Evolutionary conservation across 2,888 invertebrate species (phyloP).

Genomic region (Eristalinus sepulchralis): DNA sequence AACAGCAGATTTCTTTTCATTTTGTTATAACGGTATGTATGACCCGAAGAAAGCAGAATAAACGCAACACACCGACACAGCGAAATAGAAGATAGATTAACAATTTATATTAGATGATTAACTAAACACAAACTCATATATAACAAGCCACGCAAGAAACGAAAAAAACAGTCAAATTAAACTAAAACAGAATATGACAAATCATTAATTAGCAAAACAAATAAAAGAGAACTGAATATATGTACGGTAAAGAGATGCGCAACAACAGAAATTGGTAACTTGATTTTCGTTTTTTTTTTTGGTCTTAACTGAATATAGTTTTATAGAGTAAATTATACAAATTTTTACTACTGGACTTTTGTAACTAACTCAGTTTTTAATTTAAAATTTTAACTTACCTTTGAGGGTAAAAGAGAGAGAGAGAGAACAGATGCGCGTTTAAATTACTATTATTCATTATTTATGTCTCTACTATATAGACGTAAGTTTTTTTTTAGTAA

Average conservation of each 20-base stretch:
- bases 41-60: constrained; percentile 49
- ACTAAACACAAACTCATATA: constrained; percentile 17
- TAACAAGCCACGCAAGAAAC: constrained; percentile 61
- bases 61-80: constrained; percentile 33
- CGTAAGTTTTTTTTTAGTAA: background rate
- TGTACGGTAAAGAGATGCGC: constrained; percentile 44
- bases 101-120: constrained; percentile 23
- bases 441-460: background rate
- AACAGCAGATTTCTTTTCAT: constrained; percentile 43
- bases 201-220: constrained; percentile 50
- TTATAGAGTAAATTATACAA: constrained; percentile 33
- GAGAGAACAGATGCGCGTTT: constrained; percentile 48
- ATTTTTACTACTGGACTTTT: constrained; percentile 60
- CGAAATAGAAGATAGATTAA: constrained; percentile 39
- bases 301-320: constrained; percentile 1
- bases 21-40: background rate
- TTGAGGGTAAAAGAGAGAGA: constrained; percentile 48
- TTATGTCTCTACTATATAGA: background rate
- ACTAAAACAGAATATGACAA: constrained; percentile 40
- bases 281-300: constrained; percentile 17
- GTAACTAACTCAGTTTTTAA: constrained; percentile 54
- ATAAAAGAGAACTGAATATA: constrained; percentile 20
- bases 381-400: constrained; percentile 64
- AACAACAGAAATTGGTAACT: constrained; percentile 40
- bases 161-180: constrained; percentile 2